Base-by-base conservation (phyloP, 2,113 vertebrate genomes). In the Aegithalos caudatus region DNA sequence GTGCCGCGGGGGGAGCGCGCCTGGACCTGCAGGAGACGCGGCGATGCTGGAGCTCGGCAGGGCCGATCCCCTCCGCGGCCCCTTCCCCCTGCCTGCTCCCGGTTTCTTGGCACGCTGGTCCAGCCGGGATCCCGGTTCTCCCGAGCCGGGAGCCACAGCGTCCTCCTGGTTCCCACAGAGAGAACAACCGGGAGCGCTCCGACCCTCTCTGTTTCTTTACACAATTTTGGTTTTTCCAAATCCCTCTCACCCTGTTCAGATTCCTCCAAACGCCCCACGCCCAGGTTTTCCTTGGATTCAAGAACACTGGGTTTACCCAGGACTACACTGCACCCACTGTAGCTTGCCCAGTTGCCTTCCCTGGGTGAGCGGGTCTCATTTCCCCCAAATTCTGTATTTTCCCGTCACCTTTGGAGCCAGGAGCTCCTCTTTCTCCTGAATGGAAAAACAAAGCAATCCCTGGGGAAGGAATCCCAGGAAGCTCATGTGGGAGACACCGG, bases 361-460 rank as follows among this genome's bases (percentile, higher is more conserved):
- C 12, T 1, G 35, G 15, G 8, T 11, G 20, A 51, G 6, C 0
- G 0, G 23, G 18, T 33, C 38, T 60, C 0, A 0, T 12, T 53
- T 8, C 42, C 45, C 61, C 38, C 4, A 53, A 47, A 88, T 38
- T 21, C 47, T 1, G 12, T 2, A 2, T 48, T 66, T 82, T 38
- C 31, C 53, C 15, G 31, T 22, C 1, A 1, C 20, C 48, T 16
- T 11, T 21, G 29, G 29, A 15, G 45, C 18, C 28, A 4, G 35
- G 80, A 66, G 47, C 27, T 56, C 42, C 44, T 62, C 19, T 21
- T 23, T 11, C 42, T 24, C 67, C 45, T 27, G 3, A 19, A 1
- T 2, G 15, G 35, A 33, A 86, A 74, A 74, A 25, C 61, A 71
- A 31, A 72, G 44, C 12, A 47, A 35, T 7, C 14, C 42, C 10